These are phyloP conservation scores for Formicarius rufipectus DNA, from an alignment of 2,113 vertebrate species.

Conservation along the genomic window DNA sequence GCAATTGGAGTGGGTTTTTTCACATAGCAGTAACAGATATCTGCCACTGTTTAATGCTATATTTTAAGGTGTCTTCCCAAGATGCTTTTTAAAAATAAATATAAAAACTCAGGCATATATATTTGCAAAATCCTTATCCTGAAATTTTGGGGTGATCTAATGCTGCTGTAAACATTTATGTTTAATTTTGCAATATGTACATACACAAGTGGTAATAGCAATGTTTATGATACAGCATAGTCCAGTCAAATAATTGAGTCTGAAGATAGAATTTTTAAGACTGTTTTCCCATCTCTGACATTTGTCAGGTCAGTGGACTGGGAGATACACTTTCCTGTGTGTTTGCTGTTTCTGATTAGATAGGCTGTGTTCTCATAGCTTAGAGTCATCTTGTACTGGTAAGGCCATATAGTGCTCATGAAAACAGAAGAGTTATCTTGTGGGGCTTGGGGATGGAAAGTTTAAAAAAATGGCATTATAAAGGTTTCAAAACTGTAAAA, in stretches of 20 bases:
- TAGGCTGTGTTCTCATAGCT: not conserved
- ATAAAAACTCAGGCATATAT: not conserved
- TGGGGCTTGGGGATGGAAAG: not conserved
- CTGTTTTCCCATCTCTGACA: not conserved
- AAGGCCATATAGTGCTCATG: not conserved
- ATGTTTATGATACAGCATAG: not conserved
- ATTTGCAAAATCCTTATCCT: not conserved
- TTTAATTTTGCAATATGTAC: not conserved
- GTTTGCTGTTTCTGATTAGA: not conserved
- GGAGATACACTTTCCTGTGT: not conserved
- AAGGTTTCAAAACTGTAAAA: not conserved
- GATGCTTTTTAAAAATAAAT: not conserved
- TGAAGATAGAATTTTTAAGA: not conserved
- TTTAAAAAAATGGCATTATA: not conserved
- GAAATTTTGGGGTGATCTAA: not conserved
- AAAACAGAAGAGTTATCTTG: not conserved
- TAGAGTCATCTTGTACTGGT: not conserved
- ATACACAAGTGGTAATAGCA: rapidly evolving
- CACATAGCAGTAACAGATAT: not conserved
- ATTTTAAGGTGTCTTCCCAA: not conserved
- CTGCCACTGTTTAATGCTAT: not conserved
- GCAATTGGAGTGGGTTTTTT: not conserved
- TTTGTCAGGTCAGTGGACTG: not conserved
- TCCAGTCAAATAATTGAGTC: not conserved
- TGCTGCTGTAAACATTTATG: not conserved